Evolutionary conservation across 1,140 invertebrate species (phyloP), one percentile per base, ranked within the genome.

Genomic region (Panagrolaimus sp.): DNA sequence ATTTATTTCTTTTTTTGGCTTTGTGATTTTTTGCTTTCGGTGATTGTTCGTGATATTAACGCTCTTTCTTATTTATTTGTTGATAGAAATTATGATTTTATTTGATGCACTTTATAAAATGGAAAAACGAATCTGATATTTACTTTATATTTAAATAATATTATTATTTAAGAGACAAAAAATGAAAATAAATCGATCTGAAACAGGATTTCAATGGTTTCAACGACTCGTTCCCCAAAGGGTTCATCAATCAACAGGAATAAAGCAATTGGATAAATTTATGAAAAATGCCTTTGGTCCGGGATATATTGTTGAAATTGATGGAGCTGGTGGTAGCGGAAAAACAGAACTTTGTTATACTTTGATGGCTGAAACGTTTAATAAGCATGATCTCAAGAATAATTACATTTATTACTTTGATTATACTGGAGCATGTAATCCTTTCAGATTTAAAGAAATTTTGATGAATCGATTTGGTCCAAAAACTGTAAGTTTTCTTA

Each of bases 351-450:
- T 58, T 24, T 58, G 52, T 28, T 58, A 26, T 21, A 58, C 52
- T 21, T n/a, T 58, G 21, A 58, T 58, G 21, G 52, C 52, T 1
- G 28, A 58, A 26, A 21, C 14, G 14, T 24, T 58, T 21, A 26
- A 26, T 12, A 58, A 58, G 10, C 17, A 58, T n/a, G 26, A 52
- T 21, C 21, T 12, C 17, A n/a, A 28, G 10, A 21, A 10, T 24
- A 12, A 10, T n/a, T 58, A n/a, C 17, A 17, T 58, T 58, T 58
- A 58, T 28, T 58, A 58, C 52, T 26, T 58, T 58, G 52, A 58
- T 58, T 58, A 26, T 28, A 58, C 21, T 26, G 28, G 52, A 12
- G 52, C 21, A 28, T 58, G 14, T 28, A 58, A 58, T 8, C 52
- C 52, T 12, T 58, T 28, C 14, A 14, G 52, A 58, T 26, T 58